phyloP scores from a whole-genome alignment of 2,797 vertebrate species.

The Sternotherus odoratus region DNA sequence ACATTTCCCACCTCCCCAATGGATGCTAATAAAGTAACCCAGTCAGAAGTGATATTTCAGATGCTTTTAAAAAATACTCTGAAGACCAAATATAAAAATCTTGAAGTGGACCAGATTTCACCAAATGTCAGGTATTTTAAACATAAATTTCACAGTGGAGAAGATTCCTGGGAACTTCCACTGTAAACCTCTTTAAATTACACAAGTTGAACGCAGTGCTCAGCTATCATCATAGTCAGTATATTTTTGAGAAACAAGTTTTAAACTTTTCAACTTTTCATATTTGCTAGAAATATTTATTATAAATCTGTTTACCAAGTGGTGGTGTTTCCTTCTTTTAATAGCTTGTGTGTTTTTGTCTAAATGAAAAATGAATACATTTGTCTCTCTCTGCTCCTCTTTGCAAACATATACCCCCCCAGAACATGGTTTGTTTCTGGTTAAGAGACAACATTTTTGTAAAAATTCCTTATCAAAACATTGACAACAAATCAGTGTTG shows the following conservation, averaged over 20 bases:
- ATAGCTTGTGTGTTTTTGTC: neutral
- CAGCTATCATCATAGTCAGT: fast-evolving
- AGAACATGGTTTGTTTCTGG: too few species aligned
- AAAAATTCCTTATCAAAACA: too few species aligned
- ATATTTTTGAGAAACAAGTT: neutral
- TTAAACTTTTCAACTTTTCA: too few species aligned
- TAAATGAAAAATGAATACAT: neutral
- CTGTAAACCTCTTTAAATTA: neutral
- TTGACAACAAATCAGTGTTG: too few species aligned
- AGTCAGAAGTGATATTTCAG: neutral
- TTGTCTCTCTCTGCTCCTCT: neutral
- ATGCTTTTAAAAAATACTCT: neutral
- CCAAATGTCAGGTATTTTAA: fast-evolving
- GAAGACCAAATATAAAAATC: neutral
- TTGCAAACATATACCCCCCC: too few species aligned
- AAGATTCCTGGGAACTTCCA: neutral
- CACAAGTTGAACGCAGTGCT: neutral
- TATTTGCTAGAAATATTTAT: too few species aligned
- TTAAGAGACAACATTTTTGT: too few species aligned
- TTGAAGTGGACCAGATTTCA: neutral
- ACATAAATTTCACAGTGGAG: neutral
- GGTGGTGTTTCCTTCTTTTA: neutral
- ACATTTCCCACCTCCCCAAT: neutral
- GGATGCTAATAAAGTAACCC: neutral
- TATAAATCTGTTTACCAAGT: neutral